Evolutionary conservation across 2,113 vertebrate species (phyloP), one percentile per base, ranked within the genome.

Genomic region (Rallus limicola): DNA sequence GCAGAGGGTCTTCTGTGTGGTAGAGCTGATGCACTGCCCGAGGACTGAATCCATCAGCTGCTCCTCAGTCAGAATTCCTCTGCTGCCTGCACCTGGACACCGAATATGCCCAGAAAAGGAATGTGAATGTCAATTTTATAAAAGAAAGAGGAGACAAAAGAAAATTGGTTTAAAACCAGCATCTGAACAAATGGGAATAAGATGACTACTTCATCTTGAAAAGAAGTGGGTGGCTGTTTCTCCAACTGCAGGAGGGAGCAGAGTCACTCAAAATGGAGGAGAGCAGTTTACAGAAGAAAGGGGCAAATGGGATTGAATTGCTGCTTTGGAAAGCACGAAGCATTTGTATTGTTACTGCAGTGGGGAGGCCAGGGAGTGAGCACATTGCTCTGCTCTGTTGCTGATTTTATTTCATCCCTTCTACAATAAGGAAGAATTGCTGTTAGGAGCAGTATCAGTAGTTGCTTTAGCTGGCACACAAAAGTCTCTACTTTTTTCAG

Each of bases 81-180:
- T 10, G 6, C 44, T 90, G 48, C 16, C 50, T 63, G 63, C 0
- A 1, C 56, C 2, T 2, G 23, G 19, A 46, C 5, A 4, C 16
- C 0, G 2, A 74, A 55, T 0, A 2, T 56, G 34, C 38, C 65
- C 0, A 2, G n/a, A 50, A 68, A 75, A 83, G 25, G 33, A 56
- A 64, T 8, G 36, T 0, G 2, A 38, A 83, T 24, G 16, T 9
- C 64, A 64, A 1, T 42, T 75, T 52, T 42, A n/a, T 25, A 50
- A 60, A 42, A 92, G 28, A 70, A 63, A 71, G 26, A 40, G 24
- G 8, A 44, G 24, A 38, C 11, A 76, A 56, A 77, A 44, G 23
- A 46, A 68, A 91, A 75, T 10, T 42, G 7, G 6, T 87, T 68
- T 67, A 53, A 87, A 88, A 64, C 4, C 31, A 53, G 13, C 33